phyloP scores from a whole-genome alignment of 1,140 invertebrate genomes.

The Atta colombica region DNA sequence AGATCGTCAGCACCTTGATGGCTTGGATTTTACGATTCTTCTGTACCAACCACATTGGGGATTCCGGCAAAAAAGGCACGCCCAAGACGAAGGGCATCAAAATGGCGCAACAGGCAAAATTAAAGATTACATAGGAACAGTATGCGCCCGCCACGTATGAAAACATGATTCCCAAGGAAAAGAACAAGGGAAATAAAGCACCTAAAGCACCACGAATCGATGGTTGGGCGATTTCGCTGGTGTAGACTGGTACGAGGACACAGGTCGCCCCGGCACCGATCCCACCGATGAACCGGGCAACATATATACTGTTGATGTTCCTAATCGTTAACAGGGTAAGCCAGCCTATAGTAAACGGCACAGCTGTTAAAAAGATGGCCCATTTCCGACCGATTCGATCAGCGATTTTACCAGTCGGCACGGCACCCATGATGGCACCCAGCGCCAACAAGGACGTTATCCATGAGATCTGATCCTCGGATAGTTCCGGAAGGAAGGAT shows the following conservation, averaged over 20 bases:
- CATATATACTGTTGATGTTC: conserved; percentile 82
- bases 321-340: conserved; percentile 86
- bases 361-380: conserved; percentile 87
- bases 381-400: conserved; percentile 90
- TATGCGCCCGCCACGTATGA: conserved; percentile 88
- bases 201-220: conserved; percentile 89
- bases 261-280: conserved; percentile 89
- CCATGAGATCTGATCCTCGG: conserved; percentile 86
- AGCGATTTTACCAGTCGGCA: conserved; percentile 88
- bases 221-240: conserved; percentile 90
- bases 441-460: conserved; percentile 87
- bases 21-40: conserved; percentile 82
- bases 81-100: conserved; percentile 63
- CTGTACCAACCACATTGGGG: conserved; percentile 80
- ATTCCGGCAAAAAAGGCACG: conserved; percentile 71
- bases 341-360: conserved; percentile 89
- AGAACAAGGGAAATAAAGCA: conserved; percentile 90
- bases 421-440: conserved; percentile 87
- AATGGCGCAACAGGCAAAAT: conserved; percentile 86
- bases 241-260: conserved; percentile 89
- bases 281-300: conserved; percentile 89
- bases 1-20: conserved; percentile 84
- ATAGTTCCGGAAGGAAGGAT: conserved; percentile 46
- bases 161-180: conserved; percentile 89
- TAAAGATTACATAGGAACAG: conserved; percentile 88